Percentiles rank a stretch among this genome's conserved stretches.
phyloP scores from a whole-genome alignment of 2,113 vertebrate species.

The Strix aluco region DNA sequence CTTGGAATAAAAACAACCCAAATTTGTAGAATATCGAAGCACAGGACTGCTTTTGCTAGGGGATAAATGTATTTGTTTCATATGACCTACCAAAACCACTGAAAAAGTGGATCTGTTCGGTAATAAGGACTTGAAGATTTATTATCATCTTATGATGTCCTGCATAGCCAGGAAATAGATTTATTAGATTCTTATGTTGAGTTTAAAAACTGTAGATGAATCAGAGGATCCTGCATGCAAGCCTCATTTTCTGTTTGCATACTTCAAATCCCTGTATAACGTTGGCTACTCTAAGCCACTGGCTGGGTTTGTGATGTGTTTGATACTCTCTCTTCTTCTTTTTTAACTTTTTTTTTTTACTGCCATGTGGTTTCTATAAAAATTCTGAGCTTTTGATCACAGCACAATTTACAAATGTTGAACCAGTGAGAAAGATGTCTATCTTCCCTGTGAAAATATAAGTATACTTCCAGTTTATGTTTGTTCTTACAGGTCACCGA shows the following conservation, averaged over 20 bases:
- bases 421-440: neutral
- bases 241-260: neutral
- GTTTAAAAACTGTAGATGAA: neutral
- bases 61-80: constrained; percentile 16
- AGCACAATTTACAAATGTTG: neutral
- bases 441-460: neutral
- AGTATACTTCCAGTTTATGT: neutral
- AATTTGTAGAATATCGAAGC: neutral
- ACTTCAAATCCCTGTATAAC: neutral
- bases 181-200: neutral
- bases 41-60: constrained; percentile 75
- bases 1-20: neutral
- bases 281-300: rapidly evolving
- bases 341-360: neutral
- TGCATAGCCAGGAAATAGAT: neutral
- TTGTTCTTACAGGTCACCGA: neutral
- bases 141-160: neutral
- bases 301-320: neutral
- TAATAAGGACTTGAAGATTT: neutral
- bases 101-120: neutral
- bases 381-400: neutral
- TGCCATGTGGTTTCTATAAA: neutral
- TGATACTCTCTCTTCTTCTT: neutral
- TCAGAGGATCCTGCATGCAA: neutral
- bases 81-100: neutral